phyloP scores from a whole-genome alignment of 1,140 invertebrate genomes.

The Scaptomyza hsui region DNA sequence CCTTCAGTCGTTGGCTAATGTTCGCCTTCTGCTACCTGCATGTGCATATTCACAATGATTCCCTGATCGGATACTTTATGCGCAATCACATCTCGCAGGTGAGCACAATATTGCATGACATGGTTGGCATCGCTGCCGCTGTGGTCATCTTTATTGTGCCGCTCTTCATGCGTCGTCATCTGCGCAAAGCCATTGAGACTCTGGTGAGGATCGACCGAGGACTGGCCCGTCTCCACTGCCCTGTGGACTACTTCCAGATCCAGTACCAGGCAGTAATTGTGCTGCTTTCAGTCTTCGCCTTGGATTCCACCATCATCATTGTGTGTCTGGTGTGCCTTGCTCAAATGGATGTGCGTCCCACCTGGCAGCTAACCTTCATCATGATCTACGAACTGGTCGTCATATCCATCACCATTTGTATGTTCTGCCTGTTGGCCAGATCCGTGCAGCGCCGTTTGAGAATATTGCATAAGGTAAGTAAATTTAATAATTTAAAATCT shows the following conservation, averaged over 20 bases:
- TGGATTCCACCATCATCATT: slow-evolving; percentile 27
- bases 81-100: slow-evolving; percentile 53
- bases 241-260: slow-evolving; percentile 31
- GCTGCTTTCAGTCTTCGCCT: background rate
- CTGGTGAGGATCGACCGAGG: slow-evolving; percentile 35
- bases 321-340: slow-evolving; percentile 47
- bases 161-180: slow-evolving; percentile 37
- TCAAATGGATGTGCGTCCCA: slow-evolving; percentile 43
- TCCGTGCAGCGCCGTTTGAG: slow-evolving; percentile 39
- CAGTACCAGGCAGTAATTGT: slow-evolving; percentile 20
- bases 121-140: slow-evolving; percentile 44
- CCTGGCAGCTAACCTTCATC: slow-evolving; percentile 51
- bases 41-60: slow-evolving; percentile 40
- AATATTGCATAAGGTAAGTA: slow-evolving; percentile 50
- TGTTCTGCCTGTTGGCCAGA: slow-evolving; percentile 53
- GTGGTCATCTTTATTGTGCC: slow-evolving; percentile 55
- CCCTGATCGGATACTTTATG: slow-evolving; percentile 66
- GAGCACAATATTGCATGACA: slow-evolving; percentile 45
- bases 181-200: slow-evolving; percentile 23
- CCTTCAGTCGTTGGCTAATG: slow-evolving; percentile 58
- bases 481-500: background rate
- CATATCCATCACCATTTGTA: slow-evolving; percentile 46
- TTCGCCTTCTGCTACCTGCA: slow-evolving; percentile 54
- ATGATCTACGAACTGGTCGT: slow-evolving; percentile 50
- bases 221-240: slow-evolving; percentile 3